A percentile compares a stretch with the other conserved stretches of the same genome.
Conservation (phyloP, 1,140 invertebrate genomes). For the Psilanteris sp. region DNA sequence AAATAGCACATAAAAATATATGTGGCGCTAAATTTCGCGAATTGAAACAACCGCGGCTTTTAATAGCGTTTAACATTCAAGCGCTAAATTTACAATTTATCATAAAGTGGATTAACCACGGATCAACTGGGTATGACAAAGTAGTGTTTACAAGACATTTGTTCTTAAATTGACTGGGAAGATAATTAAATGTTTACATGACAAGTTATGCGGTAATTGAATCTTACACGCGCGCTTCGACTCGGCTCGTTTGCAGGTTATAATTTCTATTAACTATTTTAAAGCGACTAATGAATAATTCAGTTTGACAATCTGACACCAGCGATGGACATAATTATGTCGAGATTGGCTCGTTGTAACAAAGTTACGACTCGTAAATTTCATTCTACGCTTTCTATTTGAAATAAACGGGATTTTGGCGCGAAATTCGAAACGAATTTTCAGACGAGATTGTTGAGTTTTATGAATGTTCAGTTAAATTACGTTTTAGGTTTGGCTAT, state of each 20-base stretch:
- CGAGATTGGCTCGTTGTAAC: conserved; percentile 26
- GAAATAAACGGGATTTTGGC: not conserved
- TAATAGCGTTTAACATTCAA: conserved; percentile 13
- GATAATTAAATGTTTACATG: conserved; percentile 42
- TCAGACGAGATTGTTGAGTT: not conserved
- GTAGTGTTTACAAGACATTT: conserved; percentile 35
- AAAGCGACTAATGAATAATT: conserved; percentile 39
- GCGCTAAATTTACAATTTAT: conserved; percentile 37
- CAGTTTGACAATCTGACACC: conserved; percentile 29
- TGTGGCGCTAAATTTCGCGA: conserved; percentile 30
- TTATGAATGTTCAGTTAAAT: not conserved
- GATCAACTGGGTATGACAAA: conserved; percentile 5
- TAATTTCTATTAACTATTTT: conserved; percentile 56
- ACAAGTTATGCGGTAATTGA: conserved; percentile 36
- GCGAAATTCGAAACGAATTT: conserved; percentile 6
- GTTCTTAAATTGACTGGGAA: conserved; percentile 19
- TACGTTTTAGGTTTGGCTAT: not conserved
- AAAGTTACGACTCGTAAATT: conserved; percentile 37
- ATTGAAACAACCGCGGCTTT: conserved; percentile 8
- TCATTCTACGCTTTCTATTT: conserved; percentile 20
- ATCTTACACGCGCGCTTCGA: not conserved
- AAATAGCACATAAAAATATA: conserved; percentile 44
- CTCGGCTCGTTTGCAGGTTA: conserved; percentile 13
- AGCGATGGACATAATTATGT: conserved; percentile 48
- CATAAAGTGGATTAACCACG: conserved; percentile 33